These are phyloP conservation scores for Listronotus oregonensis DNA, from an alignment of 1,140 invertebrate genomes.

Conservation along the genomic window DNA sequence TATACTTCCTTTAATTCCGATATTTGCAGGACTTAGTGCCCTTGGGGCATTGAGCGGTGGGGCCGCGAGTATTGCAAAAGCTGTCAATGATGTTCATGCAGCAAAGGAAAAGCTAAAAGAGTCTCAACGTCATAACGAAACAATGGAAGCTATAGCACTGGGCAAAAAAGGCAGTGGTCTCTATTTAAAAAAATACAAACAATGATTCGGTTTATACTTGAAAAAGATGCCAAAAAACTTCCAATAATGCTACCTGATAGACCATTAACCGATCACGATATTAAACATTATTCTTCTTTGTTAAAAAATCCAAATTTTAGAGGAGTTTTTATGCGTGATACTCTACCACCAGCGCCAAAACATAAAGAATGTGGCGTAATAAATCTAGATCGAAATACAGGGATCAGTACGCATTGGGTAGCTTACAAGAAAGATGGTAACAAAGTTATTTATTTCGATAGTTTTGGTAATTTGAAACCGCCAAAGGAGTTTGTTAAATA, in stretches of 20 bases:
- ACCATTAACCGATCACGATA: constrained; percentile 6
- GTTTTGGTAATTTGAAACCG: constrained; percentile 36
- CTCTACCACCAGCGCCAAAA: constrained; percentile 13
- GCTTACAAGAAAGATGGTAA: constrained; percentile 27
- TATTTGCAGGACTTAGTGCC: too few species aligned
- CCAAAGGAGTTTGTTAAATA: constrained; percentile 30
- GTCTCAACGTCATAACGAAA: too few species aligned
- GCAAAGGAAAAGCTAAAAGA: too few species aligned
- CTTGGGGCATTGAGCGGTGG: too few species aligned
- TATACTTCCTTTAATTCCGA: too few species aligned
- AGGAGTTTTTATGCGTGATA: constrained; percentile 25
- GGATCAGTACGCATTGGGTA: constrained; percentile 50
- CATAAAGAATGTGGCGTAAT: constrained; percentile 49
- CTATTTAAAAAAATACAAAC: too few species aligned
- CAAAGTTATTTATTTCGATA: constrained; percentile 34
- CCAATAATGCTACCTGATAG: constrained; percentile 8
- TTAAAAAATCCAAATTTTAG: constrained; percentile 20
- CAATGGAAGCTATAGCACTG: too few species aligned
- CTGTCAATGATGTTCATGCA: too few species aligned
- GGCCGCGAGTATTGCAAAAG: too few species aligned
- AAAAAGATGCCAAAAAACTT: constrained; percentile 17
- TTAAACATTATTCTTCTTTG: constrained; percentile 3
- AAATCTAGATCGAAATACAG: constrained; percentile 47
- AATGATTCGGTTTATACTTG: neutral
- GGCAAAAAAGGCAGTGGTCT: too few species aligned